These are phyloP conservation scores for Clunio marinus DNA, from an alignment of 2,888 invertebrate species.

Conservation along the genomic window DNA sequence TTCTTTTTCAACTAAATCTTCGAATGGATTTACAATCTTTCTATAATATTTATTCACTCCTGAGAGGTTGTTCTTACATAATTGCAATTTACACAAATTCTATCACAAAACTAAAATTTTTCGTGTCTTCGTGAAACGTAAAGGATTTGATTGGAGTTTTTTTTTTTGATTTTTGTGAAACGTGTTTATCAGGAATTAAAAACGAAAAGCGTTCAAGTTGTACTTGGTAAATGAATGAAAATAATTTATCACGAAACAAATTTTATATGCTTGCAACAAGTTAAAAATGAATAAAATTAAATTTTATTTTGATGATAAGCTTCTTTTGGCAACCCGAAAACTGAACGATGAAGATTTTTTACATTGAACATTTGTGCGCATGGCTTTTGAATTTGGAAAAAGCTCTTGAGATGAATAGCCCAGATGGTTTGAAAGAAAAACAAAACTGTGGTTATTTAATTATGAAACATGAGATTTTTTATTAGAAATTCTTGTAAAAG, in stretches of 20 bases:
- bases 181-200: too few relatives aligned
- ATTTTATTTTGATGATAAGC: neutral
- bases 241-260: neutral
- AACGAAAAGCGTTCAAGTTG: neutral
- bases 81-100: too few relatives aligned
- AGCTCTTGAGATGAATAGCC: neutral
- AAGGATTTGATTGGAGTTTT: too few relatives aligned
- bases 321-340: neutral
- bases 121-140: too few relatives aligned
- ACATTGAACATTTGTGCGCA: neutral
- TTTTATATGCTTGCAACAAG: neutral
- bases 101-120: too few relatives aligned
- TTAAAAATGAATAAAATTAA: neutral
- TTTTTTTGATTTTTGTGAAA: too few relatives aligned
- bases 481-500: slow-evolving; percentile 16
- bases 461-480: neutral
- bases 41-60: too few relatives aligned
- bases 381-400: neutral
- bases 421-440: neutral
- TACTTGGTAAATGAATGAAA: too few relatives aligned
- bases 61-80: too few relatives aligned
- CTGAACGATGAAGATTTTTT: neutral
- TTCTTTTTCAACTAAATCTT: too few relatives aligned
- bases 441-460: neutral
- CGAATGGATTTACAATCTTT: too few relatives aligned